These are phyloP conservation scores for Phorcus lineatus DNA, from an alignment of 2,888 invertebrate genomes.

Conservation along the genomic window DNA sequence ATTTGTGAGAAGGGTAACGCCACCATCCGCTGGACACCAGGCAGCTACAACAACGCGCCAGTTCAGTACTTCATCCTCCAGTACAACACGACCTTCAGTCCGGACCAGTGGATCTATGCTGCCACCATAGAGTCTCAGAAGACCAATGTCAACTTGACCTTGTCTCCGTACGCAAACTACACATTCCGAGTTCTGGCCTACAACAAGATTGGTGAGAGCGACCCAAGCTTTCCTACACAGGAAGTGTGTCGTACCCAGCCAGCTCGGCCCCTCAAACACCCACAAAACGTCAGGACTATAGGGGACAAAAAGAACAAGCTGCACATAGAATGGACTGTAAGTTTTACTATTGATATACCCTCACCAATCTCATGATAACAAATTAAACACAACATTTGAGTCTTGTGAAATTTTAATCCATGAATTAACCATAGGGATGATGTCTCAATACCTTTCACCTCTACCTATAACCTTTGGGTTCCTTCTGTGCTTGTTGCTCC, in stretches of 20 bases:
- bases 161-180: conserved; percentile 72
- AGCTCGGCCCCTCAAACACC: conserved; percentile 67
- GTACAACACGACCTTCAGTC: conserved; percentile 94
- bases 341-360: conserved; percentile 30
- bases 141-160: conserved; percentile 56
- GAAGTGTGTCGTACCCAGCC: conserved; percentile 65
- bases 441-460: no score
- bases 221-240: conserved; percentile 67
- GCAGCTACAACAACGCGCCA: conserved; percentile 96
- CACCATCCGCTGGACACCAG: conserved; percentile 89
- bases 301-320: conserved; percentile 67
- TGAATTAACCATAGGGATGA: no score
- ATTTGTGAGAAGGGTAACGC: conserved; percentile 79
- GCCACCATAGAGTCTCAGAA: conserved; percentile 76
- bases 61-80: conserved; percentile 93
- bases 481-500: no score
- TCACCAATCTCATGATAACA: no score
- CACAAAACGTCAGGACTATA: conserved; percentile 70
- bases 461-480: no score
- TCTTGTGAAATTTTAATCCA: no score
- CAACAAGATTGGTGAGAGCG: conserved; percentile 74
- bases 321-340: conserved; percentile 74
- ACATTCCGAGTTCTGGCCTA: conserved; percentile 74
- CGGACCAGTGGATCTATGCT: conserved; percentile 91
- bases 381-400: no score